phyloP scores from a whole-genome alignment of 1,140 invertebrate genomes.

The Coelopa frigida region DNA sequence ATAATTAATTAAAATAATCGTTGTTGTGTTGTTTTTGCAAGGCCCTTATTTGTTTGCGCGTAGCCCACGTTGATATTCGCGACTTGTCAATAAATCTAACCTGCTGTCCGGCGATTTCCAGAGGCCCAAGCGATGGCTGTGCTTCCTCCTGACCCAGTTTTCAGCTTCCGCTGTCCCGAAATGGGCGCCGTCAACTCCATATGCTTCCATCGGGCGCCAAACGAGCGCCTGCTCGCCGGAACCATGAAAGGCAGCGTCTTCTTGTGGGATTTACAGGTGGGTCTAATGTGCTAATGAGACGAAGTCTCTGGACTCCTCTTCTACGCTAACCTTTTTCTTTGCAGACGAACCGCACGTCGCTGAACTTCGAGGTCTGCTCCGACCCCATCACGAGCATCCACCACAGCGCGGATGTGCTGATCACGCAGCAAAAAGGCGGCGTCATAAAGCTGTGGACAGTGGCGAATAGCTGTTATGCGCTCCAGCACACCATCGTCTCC shows the following conservation, averaged over 20 bases:
- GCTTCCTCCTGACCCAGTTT: conserved; percentile 57
- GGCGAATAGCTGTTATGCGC: conserved; percentile 52
- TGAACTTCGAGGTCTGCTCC: conserved; percentile 36
- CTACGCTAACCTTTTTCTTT: background rate
- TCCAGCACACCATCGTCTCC: conserved; percentile 49
- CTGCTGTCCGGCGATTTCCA: too few relatives aligned
- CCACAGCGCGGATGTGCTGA: conserved; percentile 46
- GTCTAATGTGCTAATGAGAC: background rate
- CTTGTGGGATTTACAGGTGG: conserved; percentile 64
- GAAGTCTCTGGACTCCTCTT: background rate
- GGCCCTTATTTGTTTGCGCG: too few relatives aligned
- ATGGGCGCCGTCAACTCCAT: conserved; percentile 60
- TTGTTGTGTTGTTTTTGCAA: too few relatives aligned
- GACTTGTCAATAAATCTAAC: too few relatives aligned
- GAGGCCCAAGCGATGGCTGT: conserved; percentile 49
- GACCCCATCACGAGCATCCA: conserved; percentile 34
- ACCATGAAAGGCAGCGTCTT: conserved; percentile 60
- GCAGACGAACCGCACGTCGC: conserved; percentile 35
- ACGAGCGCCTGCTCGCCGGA: conserved; percentile 59
- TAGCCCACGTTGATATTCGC: too few relatives aligned
- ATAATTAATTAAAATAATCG: too few relatives aligned
- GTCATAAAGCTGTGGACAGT: conserved; percentile 58
- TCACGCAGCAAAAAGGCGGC: conserved; percentile 64
- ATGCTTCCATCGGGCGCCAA: conserved; percentile 55
- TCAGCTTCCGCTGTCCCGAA: conserved; percentile 56